Percentiles rank a stretch among this genome's conserved stretches.
Evolutionary conservation across 1,140 invertebrate species (phyloP).

Genomic region (Drosophila pectinifera): DNA sequence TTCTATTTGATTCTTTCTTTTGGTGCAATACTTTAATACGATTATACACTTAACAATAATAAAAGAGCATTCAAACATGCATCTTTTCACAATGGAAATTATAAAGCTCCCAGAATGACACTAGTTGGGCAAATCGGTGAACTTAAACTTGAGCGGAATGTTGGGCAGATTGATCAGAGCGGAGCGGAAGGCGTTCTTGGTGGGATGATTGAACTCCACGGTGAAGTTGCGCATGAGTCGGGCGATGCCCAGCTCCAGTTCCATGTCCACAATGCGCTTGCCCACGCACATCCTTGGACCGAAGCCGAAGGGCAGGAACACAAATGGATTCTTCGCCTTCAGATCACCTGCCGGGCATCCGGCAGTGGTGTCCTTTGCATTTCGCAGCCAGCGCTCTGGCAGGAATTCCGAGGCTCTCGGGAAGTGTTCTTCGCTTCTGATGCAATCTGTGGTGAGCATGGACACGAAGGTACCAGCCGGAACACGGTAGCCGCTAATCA

Average conservation of each 20-base stretch:
- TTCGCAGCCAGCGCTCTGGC: conserved; percentile 87
- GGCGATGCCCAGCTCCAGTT: conserved; percentile 88
- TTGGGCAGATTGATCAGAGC: conserved; percentile 71
- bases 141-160: conserved; percentile 78
- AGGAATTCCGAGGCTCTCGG: conserved; percentile 86
- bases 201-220: conserved; percentile 85
- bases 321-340: conserved; percentile 85
- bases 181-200: conserved; percentile 59
- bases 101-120: too few species aligned
- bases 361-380: conserved; percentile 39
- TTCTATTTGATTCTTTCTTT: background rate
- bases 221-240: conserved; percentile 87
- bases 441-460: conserved; percentile 80
- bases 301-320: conserved; percentile 87
- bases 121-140: conserved; percentile 62
- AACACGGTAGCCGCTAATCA: conserved; percentile 86
- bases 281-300: conserved; percentile 87
- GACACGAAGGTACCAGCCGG: conserved; percentile 86
- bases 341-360: conserved; percentile 68
- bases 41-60: background rate
- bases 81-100: conserved; percentile 2
- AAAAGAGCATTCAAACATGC: background rate
- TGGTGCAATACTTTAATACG: background rate
- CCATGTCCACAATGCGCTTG: conserved; percentile 90
- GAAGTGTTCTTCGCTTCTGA: conserved; percentile 85